Percentiles rank a stretch among this genome's conserved stretches.
phyloP scores from a whole-genome alignment of 2,888 invertebrate genomes.

The Eupeodes luniger region DNA sequence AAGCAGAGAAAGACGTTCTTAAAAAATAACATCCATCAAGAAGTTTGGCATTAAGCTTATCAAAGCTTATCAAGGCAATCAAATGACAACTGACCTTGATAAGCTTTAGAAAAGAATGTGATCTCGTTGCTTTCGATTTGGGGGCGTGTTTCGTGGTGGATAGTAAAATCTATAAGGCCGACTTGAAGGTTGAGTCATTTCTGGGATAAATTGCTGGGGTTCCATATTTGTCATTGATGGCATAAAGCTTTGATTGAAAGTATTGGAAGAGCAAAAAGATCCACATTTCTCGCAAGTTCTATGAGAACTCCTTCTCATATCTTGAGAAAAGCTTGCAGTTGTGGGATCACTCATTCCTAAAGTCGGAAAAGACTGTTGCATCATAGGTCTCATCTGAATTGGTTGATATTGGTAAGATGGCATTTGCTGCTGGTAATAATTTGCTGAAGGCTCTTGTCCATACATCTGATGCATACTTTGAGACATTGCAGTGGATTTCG shows the following conservation, averaged over 20 bases:
- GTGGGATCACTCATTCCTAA: neutral
- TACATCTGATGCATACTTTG: neutral
- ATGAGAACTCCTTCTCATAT: neutral
- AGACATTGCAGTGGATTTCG: neutral
- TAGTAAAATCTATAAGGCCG: neutral
- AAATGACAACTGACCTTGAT: conserved; percentile 13
- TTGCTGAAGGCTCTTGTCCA: neutral
- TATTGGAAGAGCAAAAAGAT: neutral
- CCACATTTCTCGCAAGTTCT: conserved; percentile 17
- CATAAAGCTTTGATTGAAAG: neutral
- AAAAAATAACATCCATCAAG: neutral
- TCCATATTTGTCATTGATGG: neutral
- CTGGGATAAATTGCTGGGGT: neutral
- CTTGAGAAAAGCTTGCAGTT: neutral
- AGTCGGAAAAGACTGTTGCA: neutral
- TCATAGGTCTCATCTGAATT: neutral
- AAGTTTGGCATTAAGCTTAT: conserved; percentile 18
- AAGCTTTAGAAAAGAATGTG: conserved; percentile 1
- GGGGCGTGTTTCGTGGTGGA: neutral
- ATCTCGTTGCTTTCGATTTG: neutral
- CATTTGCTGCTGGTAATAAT: neutral
- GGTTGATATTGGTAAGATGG: conserved; percentile 7
- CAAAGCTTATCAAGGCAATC: conserved; percentile 53
- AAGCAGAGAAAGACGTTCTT: neutral
- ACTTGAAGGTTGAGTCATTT: neutral